phyloP scores from a whole-genome alignment of 2,888 invertebrate genomes.

The Lithosia quadra region DNA sequence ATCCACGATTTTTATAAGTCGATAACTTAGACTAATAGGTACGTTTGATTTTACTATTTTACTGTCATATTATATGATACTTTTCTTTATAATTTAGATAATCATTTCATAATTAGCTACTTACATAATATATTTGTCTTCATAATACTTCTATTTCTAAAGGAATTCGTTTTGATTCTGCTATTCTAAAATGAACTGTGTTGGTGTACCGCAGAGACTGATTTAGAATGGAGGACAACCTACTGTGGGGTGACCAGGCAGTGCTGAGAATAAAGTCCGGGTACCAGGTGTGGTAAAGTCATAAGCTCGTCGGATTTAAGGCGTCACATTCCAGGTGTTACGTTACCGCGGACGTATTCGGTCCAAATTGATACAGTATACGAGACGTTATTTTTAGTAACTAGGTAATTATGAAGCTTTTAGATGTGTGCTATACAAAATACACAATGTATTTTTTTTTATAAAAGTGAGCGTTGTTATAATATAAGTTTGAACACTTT shows the following conservation, averaged over 20 bases:
- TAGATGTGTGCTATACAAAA: no score
- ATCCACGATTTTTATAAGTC: neutral
- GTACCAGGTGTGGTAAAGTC: slow-evolving; percentile 62
- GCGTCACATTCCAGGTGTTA: slow-evolving; percentile 65
- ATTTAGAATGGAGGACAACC: slow-evolving; percentile 22
- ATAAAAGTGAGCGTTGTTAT: neutral
- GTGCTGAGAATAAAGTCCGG: slow-evolving; percentile 51
- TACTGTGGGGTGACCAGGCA: slow-evolving; percentile 12
- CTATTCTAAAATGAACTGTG: slow-evolving; percentile 6
- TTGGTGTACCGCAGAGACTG: slow-evolving; percentile 25
- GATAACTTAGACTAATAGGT: slow-evolving; percentile 3
- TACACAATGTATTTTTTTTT: no score
- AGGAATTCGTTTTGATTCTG: neutral
- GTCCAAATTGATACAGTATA: slow-evolving; percentile 54
- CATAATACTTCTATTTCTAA: neutral
- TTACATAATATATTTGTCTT: slow-evolving; percentile 2
- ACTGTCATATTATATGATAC: neutral
- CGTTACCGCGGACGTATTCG: slow-evolving; percentile 51
- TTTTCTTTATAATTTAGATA: neutral
- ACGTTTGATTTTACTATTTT: neutral
- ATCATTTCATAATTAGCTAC: slow-evolving; percentile 13
- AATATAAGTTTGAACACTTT: no score
- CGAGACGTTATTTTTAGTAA: slow-evolving; percentile 28
- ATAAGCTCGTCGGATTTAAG: slow-evolving; percentile 64
- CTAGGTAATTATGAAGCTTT: slow-evolving; percentile 39